These are phyloP conservation scores for Orientallactaga bullata DNA, from an alignment of 2,113 vertebrate genomes.

Conservation along the genomic window DNA sequence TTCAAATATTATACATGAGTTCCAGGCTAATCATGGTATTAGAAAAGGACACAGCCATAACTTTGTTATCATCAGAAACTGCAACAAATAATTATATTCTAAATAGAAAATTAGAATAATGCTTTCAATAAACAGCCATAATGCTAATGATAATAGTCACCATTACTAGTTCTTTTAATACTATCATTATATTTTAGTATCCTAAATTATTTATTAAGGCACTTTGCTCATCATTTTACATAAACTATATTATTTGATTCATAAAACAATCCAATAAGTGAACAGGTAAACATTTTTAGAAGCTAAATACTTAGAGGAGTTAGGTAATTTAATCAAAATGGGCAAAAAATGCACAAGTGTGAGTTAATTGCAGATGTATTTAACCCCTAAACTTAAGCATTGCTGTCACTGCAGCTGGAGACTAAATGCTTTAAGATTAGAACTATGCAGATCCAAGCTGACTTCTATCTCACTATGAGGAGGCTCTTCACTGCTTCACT, in stretches of 20 bases:
- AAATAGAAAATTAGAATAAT: conserved; percentile 70
- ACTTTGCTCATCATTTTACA: background rate
- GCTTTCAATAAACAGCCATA: background rate
- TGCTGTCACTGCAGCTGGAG: background rate
- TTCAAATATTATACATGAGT: conserved; percentile 3
- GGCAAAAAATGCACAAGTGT: background rate
- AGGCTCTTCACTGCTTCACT: background rate
- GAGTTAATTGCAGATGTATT: background rate
- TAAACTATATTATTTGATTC: background rate
- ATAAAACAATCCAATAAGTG: background rate
- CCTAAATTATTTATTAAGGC: conserved; percentile 18
- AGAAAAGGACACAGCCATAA: background rate
- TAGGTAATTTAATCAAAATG: background rate
- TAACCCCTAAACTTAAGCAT: background rate
- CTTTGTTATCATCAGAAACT: background rate
- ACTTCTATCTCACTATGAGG: background rate
- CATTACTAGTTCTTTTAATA: background rate
- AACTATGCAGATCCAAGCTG: background rate
- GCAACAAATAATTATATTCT: conserved; percentile 42
- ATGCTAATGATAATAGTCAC: background rate
- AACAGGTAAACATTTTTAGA: background rate
- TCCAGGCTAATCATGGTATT: background rate
- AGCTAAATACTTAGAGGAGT: background rate
- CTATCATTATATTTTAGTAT: background rate
- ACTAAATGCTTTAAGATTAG: background rate